Evolutionary conservation across 2,113 vertebrate genomes (phyloP).

Genomic region (Lepidothrix coronata): DNA sequence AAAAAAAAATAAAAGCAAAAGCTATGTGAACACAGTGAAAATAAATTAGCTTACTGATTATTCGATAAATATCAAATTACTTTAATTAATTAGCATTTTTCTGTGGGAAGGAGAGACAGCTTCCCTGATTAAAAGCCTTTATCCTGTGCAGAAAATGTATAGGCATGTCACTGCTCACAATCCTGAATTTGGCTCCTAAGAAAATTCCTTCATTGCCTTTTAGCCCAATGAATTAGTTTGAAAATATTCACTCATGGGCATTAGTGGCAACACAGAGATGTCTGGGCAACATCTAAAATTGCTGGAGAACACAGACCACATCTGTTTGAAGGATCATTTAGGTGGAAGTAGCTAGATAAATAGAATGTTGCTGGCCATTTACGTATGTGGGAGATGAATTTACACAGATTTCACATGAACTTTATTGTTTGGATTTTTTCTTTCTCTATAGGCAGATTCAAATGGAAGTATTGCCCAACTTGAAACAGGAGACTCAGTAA

Average conservation of each 20-base stretch:
- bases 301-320: not conserved
- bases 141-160: not conserved
- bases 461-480: not conserved
- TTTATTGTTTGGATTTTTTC: not conserved
- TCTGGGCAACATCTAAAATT: not conserved
- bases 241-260: not conserved
- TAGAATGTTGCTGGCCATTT: not conserved
- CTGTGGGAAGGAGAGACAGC: not conserved
- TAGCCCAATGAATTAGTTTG: not conserved
- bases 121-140: not conserved
- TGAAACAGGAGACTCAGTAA: conserved; percentile 50
- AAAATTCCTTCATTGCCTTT: not conserved
- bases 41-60: not conserved
- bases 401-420: not conserved
- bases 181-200: not conserved
- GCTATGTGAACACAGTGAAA: not conserved
- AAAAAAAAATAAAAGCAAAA: not conserved
- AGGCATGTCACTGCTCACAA: not conserved
- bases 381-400: not conserved
- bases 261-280: not conserved
- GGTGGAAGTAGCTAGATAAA: not conserved
- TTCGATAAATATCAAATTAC: not conserved
- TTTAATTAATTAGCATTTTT: not conserved
- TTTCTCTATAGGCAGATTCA: not conserved
- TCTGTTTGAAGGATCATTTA: not conserved